Base-by-base conservation (phyloP, 2,888 invertebrate genomes). In the Eurytoma adleriae region DNA sequence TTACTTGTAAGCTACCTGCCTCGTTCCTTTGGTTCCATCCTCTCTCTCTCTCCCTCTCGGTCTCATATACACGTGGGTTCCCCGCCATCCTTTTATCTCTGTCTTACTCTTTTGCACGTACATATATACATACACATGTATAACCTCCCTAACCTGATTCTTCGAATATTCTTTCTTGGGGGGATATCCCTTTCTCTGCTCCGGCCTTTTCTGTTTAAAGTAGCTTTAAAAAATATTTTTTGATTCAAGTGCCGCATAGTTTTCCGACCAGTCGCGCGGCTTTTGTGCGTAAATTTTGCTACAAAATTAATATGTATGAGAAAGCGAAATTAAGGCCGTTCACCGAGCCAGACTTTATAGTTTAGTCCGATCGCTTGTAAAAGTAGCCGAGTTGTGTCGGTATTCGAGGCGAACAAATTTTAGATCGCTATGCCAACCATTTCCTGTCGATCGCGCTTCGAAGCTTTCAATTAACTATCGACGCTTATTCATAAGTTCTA, bases 1-100 rank as follows among this genome's bases (percentile, higher is more conserved):
- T 70, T 20, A 20, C 27, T 61, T 27, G 59, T 24, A 16, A 56
- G 10, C 57, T 78, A 71, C 57, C 54, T 57, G 70, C n/a, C 16
- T 18, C 40, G 7, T 20, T 54, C 52, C 16, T 12, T 50, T 52
- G 24, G 12, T 13, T 40, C 24, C 48, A 3, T 59, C 7, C 5
- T 50, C 16, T 30, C 18, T 67, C 66, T 62, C 18, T 27, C 16
- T 69, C 54, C 12, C 64, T 50, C 40, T 56, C 24, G 2, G 54
- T 30, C 56, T 57, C 20, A 20, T 56, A 13, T 48, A n/a, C n/a
- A 7, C 18, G 48, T 54, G 24, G 18, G 59, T 24, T 27, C 18
- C 27, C 14, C n/a, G 50, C 20, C 50, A 30, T 67, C 57, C n/a
- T 67, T 59, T 1, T n/a, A 27, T 27, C 18, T 18, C 10, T n/a